Evolutionary conservation across 2,797 vertebrate species (phyloP), one percentile per base, ranked within the genome.

Genomic region (Arrhamphus sclerolepis): DNA sequence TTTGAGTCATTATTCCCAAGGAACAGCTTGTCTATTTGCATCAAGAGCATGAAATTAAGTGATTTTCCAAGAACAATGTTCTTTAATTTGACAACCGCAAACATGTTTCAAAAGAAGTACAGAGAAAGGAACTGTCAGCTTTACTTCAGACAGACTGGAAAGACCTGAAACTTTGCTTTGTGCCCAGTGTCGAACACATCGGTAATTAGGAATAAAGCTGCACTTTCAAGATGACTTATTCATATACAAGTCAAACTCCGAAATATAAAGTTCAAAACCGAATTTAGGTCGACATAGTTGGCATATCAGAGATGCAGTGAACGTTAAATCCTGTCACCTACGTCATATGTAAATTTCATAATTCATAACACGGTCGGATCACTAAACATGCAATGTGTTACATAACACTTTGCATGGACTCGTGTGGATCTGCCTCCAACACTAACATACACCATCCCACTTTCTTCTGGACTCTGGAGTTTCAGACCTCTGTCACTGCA

Each of bases 51-150:
- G 65, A 81, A 84, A 80, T 58, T 41, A 40, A 63, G 34, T 46
- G 66, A 66, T 67, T 85, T 81, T 80, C 52, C 83, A 76, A 77
- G 65, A 77, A 60, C 4, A 4, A 20, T 50, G 19, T 21, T 64
- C 80, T 83, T 79, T 78, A 77, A 87, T 84, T 86, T 81, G 77
- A 76, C 75, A 72, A 63, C 72, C 52, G 47, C 53, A 68, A 77
- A 72, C 56, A 59, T 62, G 66, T 77, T 68, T 77, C 51, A 65
- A 72, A 83, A 75, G 72, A 41, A 8, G 48, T 63, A 56, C 48
- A 46, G 29, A 31, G 40, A 38, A 6, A 28, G 48, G 46, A 60
- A 70, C 61, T 77, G 79, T 77, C 78, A 66, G 56, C 50, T 66
- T 70, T 66, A 62, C 73, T 26, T 72, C 51, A 54, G 42, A 49